phyloP scores from a whole-genome alignment of 2,888 invertebrate genomes.

The Dinocampus coccinellae region DNA sequence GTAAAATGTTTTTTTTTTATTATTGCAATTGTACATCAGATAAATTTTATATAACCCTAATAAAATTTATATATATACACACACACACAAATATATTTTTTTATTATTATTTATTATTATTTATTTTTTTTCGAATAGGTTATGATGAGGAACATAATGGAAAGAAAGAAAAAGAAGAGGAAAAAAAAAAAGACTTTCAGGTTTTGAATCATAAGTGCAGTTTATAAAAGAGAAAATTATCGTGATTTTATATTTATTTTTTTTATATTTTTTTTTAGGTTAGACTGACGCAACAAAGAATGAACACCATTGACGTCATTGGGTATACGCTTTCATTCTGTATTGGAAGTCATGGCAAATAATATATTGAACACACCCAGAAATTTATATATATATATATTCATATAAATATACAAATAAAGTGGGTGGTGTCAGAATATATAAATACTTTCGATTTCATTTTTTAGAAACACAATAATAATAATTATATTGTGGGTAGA shows the following conservation, averaged over 20 bases:
- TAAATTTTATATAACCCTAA: too few species aligned
- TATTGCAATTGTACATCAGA: not conserved
- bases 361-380: not conserved
- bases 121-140: too few species aligned
- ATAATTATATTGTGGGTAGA: not conserved
- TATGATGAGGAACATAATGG: too few species aligned
- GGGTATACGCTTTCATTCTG: not conserved
- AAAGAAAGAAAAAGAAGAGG: not conserved
- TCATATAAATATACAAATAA: not conserved
- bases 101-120: too few species aligned
- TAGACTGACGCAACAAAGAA: constrained; percentile 8
- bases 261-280: not conserved
- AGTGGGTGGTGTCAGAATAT: not conserved
- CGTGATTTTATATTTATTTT: too few species aligned
- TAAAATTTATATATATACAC: too few species aligned
- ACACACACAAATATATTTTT: too few species aligned
- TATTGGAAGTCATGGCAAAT: not conserved
- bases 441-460: constrained; percentile 13
- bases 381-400: not conserved
- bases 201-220: not conserved
- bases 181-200: not conserved
- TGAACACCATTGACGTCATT: constrained; percentile 7
- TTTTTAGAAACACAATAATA: not conserved
- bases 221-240: constrained; percentile 14
- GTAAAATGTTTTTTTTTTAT: not conserved